phyloP scores from a whole-genome alignment of 1,140 invertebrate species.

The Scylla paramamosain region DNA sequence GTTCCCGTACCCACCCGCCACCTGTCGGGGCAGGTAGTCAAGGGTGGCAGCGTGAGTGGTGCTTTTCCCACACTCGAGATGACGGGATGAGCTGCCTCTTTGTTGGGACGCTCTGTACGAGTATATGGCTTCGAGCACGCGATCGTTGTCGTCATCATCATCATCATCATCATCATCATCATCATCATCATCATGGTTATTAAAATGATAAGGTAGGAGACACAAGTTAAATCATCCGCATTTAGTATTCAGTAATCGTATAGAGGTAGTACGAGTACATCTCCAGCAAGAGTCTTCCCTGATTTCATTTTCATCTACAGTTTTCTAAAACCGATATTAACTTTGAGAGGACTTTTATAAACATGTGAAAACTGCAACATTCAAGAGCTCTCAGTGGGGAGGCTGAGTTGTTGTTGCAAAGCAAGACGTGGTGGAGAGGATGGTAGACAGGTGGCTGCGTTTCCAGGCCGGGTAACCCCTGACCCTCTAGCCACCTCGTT shows the following conservation, averaged over 20 bases:
- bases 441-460: slow-evolving; percentile 16
- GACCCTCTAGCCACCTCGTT: slow-evolving; percentile 7
- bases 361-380: too few relatives aligned
- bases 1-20: background rate
- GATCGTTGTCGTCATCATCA: background rate
- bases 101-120: background rate
- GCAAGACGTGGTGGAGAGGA: background rate
- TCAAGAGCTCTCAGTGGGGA: too few relatives aligned
- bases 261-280: too few relatives aligned
- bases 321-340: too few relatives aligned
- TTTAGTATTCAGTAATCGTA: too few relatives aligned
- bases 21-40: background rate
- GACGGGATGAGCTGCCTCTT: background rate
- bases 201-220: too few relatives aligned
- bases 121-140: background rate
- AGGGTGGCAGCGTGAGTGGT: background rate
- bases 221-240: too few relatives aligned
- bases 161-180: background rate
- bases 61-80: background rate
- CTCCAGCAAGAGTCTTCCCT: too few relatives aligned
- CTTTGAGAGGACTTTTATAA: too few relatives aligned
- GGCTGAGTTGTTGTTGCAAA: background rate
- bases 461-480: slow-evolving; percentile 28
- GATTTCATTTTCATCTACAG: too few relatives aligned
- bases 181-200: background rate